Evolutionary conservation across 2,113 vertebrate genomes (phyloP), one percentile per base, ranked within the genome.

Genomic region (Ursus arctos): DNA sequence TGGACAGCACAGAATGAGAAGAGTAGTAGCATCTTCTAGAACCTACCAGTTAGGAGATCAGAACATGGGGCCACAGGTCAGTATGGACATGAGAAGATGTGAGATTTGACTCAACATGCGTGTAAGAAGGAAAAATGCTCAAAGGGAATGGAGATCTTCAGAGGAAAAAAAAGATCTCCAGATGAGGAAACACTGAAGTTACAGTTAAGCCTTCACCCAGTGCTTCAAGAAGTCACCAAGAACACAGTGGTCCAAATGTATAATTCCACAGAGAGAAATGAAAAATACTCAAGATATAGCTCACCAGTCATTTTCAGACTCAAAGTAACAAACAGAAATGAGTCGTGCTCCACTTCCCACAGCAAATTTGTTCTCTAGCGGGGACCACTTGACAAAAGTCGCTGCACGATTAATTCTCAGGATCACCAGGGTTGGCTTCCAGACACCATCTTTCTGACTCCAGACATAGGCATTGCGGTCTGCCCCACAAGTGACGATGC

Each of bases 291-390:
- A 33, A 33, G 69, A 47, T 24, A 21, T 21, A 55, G 93, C 99
- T 99, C 96, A 99, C 99, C 99, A 99, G 98, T 99, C 99, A 63
- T 99, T 99, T 98, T 99, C 99, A 94, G 99, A 99, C 97, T 99
- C 99, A 77, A 99, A 99, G 98, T 99, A 99, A 99, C 99, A 99
- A 94, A 99, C 99, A 0, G 99, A 99, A 98, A 99, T 99, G 98
- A 99, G 99, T 15, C 99, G 99, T 33, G 99, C 99, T 51, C 99
- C 99, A 4, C 99, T 99, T 86, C 99, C 99, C 79, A 99, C 99
- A 2, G 99, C 99, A 98, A 99, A 99, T 98, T 99, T 99, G 98
- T 99, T 99, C 99, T 99, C 99, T 98, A 99, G 83, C 1, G 99
- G 99, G 63, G 99, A 99, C 99, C 99, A 99, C 98, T 99, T 99